These are phyloP conservation scores for Aramus guarauna DNA, from an alignment of 2,113 vertebrate species.

Conservation along the genomic window DNA sequence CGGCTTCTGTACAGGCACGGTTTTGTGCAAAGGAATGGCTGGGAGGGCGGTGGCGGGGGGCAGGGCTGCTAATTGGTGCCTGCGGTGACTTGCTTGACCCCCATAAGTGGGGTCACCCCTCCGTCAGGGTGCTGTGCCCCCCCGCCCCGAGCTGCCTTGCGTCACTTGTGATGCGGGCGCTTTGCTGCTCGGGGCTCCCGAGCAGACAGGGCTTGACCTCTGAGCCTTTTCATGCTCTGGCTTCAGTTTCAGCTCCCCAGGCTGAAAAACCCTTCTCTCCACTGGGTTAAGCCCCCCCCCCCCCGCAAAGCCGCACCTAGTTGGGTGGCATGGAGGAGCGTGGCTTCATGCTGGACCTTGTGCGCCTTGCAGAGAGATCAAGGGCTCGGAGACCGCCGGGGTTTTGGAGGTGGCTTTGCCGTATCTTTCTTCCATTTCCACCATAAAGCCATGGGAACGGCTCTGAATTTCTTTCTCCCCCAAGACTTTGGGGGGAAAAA, in stretches of 20 bases:
- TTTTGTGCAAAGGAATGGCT: fast-evolving
- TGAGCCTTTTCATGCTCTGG: not conserved
- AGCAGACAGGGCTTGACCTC: not conserved
- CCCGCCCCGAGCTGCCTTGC: fast-evolving
- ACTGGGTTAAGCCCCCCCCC: not conserved
- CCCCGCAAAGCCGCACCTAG: not conserved
- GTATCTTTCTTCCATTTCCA: fast-evolving
- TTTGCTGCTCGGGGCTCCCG: not conserved
- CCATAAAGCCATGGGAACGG: not conserved
- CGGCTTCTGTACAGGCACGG: not conserved
- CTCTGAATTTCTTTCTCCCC: not conserved
- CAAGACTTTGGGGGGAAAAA: not conserved
- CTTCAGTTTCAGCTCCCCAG: not conserved
- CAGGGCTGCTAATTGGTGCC: not conserved
- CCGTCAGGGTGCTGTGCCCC: not conserved
- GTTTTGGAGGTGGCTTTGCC: not conserved
- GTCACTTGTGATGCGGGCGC: not conserved
- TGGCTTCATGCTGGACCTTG: not conserved
- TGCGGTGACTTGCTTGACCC: not conserved
- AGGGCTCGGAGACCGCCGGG: not conserved
- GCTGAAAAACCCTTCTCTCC: not conserved
- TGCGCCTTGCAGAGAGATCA: not conserved
- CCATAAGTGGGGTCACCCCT: not conserved
- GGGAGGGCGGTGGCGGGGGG: not conserved
- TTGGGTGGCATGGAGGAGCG: fast-evolving